phyloP scores from a whole-genome alignment of 2,888 invertebrate genomes.

The Ariolimax columbianus region DNA sequence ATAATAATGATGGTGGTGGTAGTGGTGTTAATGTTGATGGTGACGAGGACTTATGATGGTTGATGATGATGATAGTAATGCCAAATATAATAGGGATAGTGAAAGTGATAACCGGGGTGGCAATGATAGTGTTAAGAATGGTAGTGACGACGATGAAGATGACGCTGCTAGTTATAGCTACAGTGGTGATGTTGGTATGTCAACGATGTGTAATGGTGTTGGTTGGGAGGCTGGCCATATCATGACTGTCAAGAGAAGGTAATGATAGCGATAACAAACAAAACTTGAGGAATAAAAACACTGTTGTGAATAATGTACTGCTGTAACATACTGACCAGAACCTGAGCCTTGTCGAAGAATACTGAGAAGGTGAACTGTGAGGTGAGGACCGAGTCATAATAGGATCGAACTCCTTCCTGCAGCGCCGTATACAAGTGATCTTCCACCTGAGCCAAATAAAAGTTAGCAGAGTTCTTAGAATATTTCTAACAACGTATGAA shows the following conservation, averaged over 20 bases:
- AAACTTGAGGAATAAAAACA: too few relatives aligned
- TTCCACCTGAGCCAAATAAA: not conserved
- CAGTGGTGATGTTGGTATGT: too few relatives aligned
- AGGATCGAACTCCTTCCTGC: not conserved
- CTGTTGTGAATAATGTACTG: not conserved
- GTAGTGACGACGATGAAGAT: not conserved
- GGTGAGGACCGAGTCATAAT: not conserved
- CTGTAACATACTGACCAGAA: not conserved
- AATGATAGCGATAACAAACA: too few relatives aligned
- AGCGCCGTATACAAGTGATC: not conserved
- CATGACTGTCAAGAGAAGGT: too few relatives aligned
- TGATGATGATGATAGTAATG: not conserved
- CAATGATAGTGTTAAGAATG: not conserved
- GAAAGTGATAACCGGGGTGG: not conserved
- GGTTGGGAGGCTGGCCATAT: too few relatives aligned
- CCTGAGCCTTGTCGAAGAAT: constrained; percentile 1
- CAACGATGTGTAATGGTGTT: too few relatives aligned
- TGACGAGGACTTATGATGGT: too few relatives aligned
- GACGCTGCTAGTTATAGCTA: not conserved
- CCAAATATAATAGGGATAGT: not conserved
- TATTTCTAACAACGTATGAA: too few relatives aligned
- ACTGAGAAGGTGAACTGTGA: not conserved
- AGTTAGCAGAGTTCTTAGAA: too few relatives aligned
- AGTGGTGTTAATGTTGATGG: not conserved
- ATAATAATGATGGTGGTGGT: not conserved